phyloP scores from a whole-genome alignment of 2,797 vertebrate species.

The Pseudocheirus occidentalis region DNA sequence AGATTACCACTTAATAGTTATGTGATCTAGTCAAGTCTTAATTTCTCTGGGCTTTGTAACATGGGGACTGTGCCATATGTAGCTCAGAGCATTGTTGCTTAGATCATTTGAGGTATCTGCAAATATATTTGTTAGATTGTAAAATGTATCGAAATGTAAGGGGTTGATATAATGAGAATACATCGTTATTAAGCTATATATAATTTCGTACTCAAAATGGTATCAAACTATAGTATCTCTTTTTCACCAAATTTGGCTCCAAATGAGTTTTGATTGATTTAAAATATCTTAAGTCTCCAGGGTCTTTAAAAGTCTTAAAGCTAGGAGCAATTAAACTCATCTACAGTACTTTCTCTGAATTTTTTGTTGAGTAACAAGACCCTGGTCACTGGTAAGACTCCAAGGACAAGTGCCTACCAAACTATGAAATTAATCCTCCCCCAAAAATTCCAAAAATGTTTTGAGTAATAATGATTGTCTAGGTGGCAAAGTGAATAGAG shows the following conservation, averaged over 20 bases:
- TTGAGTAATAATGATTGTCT: not conserved
- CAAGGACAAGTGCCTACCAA: not conserved
- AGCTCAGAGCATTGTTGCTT: slow-evolving; percentile 1
- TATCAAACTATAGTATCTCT: not conserved
- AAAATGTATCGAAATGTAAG: slow-evolving; percentile 1
- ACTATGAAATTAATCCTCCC: not conserved
- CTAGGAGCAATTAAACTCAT: not conserved
- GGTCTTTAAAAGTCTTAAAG: not conserved
- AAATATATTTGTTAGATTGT: slow-evolving; percentile 21
- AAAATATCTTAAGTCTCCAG: not conserved
- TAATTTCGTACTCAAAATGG: slow-evolving; percentile 27
- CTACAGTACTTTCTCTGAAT: not conserved
- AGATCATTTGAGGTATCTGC: not conserved
- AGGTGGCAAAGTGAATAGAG: no score
- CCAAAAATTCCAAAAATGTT: not conserved
- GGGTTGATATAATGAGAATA: not conserved
- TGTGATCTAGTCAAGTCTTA: not conserved
- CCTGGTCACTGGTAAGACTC: not conserved
- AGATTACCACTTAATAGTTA: not conserved
- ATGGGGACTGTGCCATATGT: not conserved
- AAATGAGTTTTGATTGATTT: not conserved
- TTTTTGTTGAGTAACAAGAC: not conserved
- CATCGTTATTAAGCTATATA: not conserved
- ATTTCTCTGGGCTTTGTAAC: not conserved
- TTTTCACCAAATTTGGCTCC: slow-evolving; percentile 40